Evolutionary conservation across 2,888 invertebrate species (phyloP).

Genomic region (Dexiosoma caninum): DNA sequence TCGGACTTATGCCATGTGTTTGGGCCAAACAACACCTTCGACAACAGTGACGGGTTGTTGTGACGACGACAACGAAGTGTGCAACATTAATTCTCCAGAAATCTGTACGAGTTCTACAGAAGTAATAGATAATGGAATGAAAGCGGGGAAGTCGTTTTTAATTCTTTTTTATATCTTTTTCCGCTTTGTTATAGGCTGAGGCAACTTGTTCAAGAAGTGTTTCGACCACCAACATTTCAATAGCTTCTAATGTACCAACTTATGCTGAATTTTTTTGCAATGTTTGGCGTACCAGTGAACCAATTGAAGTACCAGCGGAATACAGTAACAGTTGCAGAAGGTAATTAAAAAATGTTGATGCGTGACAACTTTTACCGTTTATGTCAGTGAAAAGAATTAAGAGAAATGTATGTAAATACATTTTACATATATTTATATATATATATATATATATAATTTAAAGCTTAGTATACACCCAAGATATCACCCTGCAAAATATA

Average conservation of each 20-base stretch:
- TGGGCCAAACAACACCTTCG: slow-evolving; percentile 66
- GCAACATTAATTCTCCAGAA: slow-evolving; percentile 64
- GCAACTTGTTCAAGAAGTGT: slow-evolving; percentile 68
- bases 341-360: slow-evolving; percentile 62
- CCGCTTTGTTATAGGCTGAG: slow-evolving; percentile 25
- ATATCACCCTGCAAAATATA: no score
- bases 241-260: slow-evolving; percentile 18
- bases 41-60: slow-evolving; percentile 64
- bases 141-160: not conserved
- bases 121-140: not conserved
- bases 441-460: no score
- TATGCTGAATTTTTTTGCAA: slow-evolving; percentile 62
- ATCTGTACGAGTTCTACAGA: slow-evolving; percentile 54
- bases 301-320: slow-evolving; percentile 66
- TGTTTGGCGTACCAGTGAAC: slow-evolving; percentile 57
- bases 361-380: no score
- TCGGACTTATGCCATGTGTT: slow-evolving; percentile 69
- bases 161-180: not conserved
- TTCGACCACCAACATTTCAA: slow-evolving; percentile 35
- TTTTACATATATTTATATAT: no score
- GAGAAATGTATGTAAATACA: no score
- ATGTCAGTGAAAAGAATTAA: no score
- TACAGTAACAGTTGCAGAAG: slow-evolving; percentile 68
- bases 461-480: no score
- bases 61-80: slow-evolving; percentile 67